Evolutionary conservation across 1,140 invertebrate genomes (phyloP), one percentile per base, ranked within the genome.

Genomic region (Mylabris phalerata): DNA sequence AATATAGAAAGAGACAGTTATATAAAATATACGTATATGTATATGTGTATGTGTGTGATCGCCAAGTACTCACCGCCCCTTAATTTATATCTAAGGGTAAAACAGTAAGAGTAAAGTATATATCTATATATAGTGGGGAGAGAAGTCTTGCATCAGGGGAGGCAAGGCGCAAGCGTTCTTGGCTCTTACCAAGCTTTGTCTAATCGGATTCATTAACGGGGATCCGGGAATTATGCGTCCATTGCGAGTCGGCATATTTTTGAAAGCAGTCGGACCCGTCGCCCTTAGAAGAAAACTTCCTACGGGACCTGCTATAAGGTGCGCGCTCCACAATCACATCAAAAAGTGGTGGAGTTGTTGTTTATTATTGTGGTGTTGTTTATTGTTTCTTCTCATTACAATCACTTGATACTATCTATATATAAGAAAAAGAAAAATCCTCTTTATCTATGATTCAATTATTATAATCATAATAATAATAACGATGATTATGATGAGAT

Each of bases 131-230:
- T 32, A 43, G 61, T 43, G 65, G 63, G 66, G 66, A 62, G 65
- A 55, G 52, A 52, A 68, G 68, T 67, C 64, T 65, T 68, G 63
- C 63, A 55, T 59, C 61, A 68, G 68, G 66, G 68, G 67, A 65
- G 68, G 55, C 61, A 66, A 67, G 69, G 73, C 74, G 74, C 74
- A 71, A 71, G 74, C 74, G 74, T 74, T 69, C 71, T 74, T 67
- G 69, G 63, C 63, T 63, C 66, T 73, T 66, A 67, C 67, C 67
- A 70, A 68, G 73, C 75, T 76, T 77, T 77, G 75, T 77, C 75
- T 77, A 78, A 78, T 78, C 76, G 75, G 75, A 78, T 78, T 77
- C 75, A 78, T 78, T 78, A 78, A 77, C 76, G 71, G 71, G 69
- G 72, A 76, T 75, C 72, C 73, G 67, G 75, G 75, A 77, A 76